Evolutionary conservation across 2,797 vertebrate genomes (phyloP).

Genomic region (Tokudaia muenninki): DNA sequence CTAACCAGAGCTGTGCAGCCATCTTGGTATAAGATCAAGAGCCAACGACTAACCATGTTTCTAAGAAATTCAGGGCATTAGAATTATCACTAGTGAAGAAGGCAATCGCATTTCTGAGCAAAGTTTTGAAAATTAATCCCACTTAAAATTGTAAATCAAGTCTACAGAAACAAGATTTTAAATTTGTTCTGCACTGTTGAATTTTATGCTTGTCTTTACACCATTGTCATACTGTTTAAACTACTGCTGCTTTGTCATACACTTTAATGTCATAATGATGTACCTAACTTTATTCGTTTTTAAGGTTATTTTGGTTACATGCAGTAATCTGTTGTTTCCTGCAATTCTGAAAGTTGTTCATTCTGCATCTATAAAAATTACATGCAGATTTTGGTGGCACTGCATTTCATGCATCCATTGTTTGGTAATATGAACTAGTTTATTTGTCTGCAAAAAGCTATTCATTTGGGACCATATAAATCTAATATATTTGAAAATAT

Average conservation of each 20-base stretch:
- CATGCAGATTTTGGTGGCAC: background rate
- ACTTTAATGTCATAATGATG: background rate
- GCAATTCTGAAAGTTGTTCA: background rate
- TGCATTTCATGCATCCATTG: background rate
- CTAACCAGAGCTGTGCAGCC: background rate
- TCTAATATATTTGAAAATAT: background rate
- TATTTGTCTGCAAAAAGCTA: background rate
- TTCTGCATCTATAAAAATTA: background rate
- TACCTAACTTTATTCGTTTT: background rate
- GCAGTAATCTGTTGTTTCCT: background rate
- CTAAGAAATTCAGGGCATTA: background rate
- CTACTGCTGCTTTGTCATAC: background rate
- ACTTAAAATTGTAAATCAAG: background rate
- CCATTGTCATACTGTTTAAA: background rate
- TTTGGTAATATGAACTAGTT: background rate
- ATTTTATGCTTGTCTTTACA: background rate
- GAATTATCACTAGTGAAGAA: background rate
- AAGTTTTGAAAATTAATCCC: slow-evolving; percentile 1
- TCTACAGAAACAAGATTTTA: background rate
- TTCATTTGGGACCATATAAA: background rate
- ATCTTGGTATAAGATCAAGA: background rate
- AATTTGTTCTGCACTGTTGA: background rate
- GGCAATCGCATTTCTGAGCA: background rate
- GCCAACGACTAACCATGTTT: background rate
- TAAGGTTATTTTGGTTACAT: background rate